Percentiles rank a stretch among this genome's conserved stretches.
These are phyloP conservation scores for Maniola hyperantus DNA, from an alignment of 2,888 invertebrate genomes.

Conservation along the genomic window DNA sequence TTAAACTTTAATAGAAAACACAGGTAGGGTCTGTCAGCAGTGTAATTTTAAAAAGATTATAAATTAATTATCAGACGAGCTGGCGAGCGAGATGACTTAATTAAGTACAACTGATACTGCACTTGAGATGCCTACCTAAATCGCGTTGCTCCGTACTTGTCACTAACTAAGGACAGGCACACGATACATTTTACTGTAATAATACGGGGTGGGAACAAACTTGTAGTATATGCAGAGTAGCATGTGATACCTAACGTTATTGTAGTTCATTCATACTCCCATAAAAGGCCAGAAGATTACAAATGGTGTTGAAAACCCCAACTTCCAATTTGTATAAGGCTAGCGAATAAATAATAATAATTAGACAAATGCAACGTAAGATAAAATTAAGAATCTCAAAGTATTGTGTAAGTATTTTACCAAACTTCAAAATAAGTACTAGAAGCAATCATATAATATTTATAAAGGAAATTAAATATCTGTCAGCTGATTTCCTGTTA, in stretches of 20 bases:
- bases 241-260: slow-evolving; percentile 76
- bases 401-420: slow-evolving; percentile 82
- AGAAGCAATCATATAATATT: slow-evolving; percentile 76
- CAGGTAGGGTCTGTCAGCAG: neutral
- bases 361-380: slow-evolving; percentile 79
- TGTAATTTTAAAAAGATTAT: neutral
- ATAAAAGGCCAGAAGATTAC: slow-evolving; percentile 47
- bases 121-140: neutral
- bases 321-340: slow-evolving; percentile 71
- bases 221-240: slow-evolving; percentile 63
- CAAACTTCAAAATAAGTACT: slow-evolving; percentile 74
- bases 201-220: slow-evolving; percentile 68
- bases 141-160: neutral
- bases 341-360: slow-evolving; percentile 58
- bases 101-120: no score
- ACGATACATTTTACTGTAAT: slow-evolving; percentile 19
- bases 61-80: slow-evolving; percentile 1
- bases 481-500: slow-evolving; percentile 75
- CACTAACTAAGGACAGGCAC: slow-evolving; percentile 7
- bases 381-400: slow-evolving; percentile 73
- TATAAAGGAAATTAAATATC: slow-evolving; percentile 46
- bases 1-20: neutral
- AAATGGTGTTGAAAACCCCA: slow-evolving; percentile 50
- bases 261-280: slow-evolving; percentile 63
- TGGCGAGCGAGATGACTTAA: no score